These are phyloP conservation scores for Leiothrix lutea DNA, from an alignment of 2,113 vertebrate species.

Conservation along the genomic window DNA sequence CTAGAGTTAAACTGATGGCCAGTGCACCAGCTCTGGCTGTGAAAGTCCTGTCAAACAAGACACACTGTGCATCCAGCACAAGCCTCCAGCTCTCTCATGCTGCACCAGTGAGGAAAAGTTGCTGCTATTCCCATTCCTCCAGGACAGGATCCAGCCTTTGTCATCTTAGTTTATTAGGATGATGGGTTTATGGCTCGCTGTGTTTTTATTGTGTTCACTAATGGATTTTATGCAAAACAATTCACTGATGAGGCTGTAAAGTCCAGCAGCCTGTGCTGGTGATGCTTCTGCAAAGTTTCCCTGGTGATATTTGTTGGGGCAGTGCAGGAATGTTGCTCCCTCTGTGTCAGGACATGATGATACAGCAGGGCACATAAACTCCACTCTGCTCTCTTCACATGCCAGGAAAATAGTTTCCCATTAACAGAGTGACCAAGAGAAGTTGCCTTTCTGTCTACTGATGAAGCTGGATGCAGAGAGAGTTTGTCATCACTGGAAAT, in stretches of 20 bases:
- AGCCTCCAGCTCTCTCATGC: not conserved
- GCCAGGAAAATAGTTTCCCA: not conserved
- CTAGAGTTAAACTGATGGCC: not conserved
- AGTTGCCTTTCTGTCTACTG: not conserved
- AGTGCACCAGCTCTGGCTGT: not conserved
- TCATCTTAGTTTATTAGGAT: not conserved
- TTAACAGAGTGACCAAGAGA: not conserved
- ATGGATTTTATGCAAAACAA: not conserved
- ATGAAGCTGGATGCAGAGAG: not conserved
- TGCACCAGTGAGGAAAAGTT: not conserved
- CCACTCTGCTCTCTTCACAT: not conserved
- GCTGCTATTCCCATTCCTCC: not conserved
- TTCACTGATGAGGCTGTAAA: not conserved
- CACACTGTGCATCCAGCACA: fast-evolving
- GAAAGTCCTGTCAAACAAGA: not conserved
- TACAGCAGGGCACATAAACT: fast-evolving
- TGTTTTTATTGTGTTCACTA: not conserved
- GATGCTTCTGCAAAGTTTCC: not conserved
- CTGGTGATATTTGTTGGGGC: not conserved
- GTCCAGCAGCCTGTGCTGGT: not conserved
- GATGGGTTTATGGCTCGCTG: not conserved
- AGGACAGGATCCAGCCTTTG: not conserved
- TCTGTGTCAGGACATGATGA: not conserved
- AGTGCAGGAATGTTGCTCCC: not conserved
- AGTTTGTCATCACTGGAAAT: not conserved